phyloP scores from a whole-genome alignment of 2,888 invertebrate genomes.

The Dioctria linearis region DNA sequence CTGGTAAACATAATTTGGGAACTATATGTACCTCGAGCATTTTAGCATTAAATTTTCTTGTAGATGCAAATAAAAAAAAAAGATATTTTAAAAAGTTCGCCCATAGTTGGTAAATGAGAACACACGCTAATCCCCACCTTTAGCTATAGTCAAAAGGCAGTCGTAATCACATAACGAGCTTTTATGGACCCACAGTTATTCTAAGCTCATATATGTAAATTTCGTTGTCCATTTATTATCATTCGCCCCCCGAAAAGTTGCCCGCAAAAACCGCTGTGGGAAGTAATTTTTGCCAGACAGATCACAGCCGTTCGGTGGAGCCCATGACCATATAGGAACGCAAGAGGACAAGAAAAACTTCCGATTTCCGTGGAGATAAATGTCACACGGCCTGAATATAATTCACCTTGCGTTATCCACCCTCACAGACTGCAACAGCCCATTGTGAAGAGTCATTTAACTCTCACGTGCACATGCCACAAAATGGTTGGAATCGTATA shows the following conservation, averaged over 20 bases:
- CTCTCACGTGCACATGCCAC: conserved; percentile 46
- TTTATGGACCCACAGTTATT: conserved; percentile 23
- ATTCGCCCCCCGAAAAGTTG: not conserved
- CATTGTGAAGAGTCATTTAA: conserved; percentile 49
- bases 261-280: conserved; percentile 33
- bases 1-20: no score
- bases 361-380: conserved; percentile 47
- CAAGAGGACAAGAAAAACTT: conserved; percentile 39
- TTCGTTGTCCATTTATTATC: conserved; percentile 43
- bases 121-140: conserved; percentile 13
- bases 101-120: not conserved
- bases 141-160: conserved; percentile 19
- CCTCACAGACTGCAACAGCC: conserved; percentile 45
- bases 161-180: conserved; percentile 23
- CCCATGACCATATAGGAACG: not conserved
- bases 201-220: conserved; percentile 48
- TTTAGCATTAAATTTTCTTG: no score
- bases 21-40: no score
- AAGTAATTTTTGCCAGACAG: conserved; percentile 43
- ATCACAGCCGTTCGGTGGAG: conserved; percentile 2
- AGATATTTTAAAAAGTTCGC: no score
- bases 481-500: not conserved
- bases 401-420: conserved; percentile 52
- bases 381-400: conserved; percentile 47
- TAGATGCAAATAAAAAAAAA: no score